phyloP scores from a whole-genome alignment of 2,888 invertebrate genomes.

The Timema podura region DNA sequence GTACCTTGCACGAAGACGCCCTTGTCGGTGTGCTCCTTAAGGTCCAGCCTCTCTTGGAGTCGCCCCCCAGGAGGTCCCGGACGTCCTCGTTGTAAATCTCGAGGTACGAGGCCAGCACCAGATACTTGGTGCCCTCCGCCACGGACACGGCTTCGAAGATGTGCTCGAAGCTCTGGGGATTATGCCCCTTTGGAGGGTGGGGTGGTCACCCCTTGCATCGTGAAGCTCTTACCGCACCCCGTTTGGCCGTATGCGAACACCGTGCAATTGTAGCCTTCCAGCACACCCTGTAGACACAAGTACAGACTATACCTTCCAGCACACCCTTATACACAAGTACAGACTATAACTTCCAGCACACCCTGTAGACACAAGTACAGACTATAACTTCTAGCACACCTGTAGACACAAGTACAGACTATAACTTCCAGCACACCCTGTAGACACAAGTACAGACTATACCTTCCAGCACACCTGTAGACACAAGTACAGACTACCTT shows the following conservation, averaged over 20 bases:
- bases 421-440: no score
- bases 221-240: constrained; percentile 86
- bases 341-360: no score
- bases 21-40: constrained; percentile 62
- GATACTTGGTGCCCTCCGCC: constrained; percentile 63
- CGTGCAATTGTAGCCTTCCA: constrained; percentile 90
- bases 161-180: constrained; percentile 82
- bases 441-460: no score
- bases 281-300: constrained; percentile 58
- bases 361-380: no score
- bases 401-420: no score
- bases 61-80: constrained; percentile 60
- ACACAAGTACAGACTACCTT: no score
- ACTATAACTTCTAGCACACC: no score
- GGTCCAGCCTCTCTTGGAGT: constrained; percentile 55
- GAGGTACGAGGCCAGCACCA: constrained; percentile 73
- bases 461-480: no score
- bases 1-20: constrained; percentile 62
- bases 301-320: no score
- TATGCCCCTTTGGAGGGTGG: constrained; percentile 55
- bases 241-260: constrained; percentile 93
- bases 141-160: constrained; percentile 81
- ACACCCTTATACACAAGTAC: no score
- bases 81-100: constrained; percentile 85
- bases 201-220: constrained; percentile 72